Evolutionary conservation across 2,888 invertebrate species (phyloP).

Genomic region (Spilarctia lutea): DNA sequence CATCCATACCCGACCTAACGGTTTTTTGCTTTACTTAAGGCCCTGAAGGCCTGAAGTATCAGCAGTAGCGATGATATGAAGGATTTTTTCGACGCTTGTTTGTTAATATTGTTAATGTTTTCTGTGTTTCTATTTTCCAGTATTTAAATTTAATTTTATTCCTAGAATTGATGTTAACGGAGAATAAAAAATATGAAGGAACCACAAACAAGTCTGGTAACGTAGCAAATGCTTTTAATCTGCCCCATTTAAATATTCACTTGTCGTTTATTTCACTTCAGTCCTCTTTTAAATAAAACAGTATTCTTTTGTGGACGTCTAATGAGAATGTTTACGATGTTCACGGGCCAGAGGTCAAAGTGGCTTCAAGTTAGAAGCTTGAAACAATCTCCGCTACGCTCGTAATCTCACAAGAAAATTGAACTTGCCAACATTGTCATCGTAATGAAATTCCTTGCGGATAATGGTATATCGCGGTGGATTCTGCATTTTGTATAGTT

Average conservation of each 20-base stretch:
- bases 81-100: no score
- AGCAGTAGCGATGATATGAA: no score
- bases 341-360: slow-evolving; percentile 82
- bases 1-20: no score
- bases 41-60: no score
- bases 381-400: slow-evolving; percentile 79
- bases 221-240: slow-evolving; percentile 43
- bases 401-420: slow-evolving; percentile 79
- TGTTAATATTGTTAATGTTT: no score
- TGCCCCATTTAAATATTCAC: slow-evolving; percentile 52
- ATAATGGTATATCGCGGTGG: slow-evolving; percentile 52
- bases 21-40: no score
- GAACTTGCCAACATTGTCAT: slow-evolving; percentile 80
- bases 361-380: slow-evolving; percentile 72
- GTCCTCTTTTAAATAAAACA: slow-evolving; percentile 62
- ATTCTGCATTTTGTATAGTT: slow-evolving; percentile 44
- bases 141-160: no score
- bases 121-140: no score
- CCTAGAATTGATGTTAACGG: slow-evolving; percentile 13
- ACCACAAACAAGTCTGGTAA: slow-evolving; percentile 18
- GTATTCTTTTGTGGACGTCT: slow-evolving; percentile 71
- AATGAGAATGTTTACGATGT: slow-evolving; percentile 78
- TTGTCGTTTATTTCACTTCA: slow-evolving; percentile 52
- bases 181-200: slow-evolving; percentile 9
- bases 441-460: slow-evolving; percentile 78